phyloP scores from a whole-genome alignment of 2,797 vertebrate genomes.

The Orestias chungarensis region DNA sequence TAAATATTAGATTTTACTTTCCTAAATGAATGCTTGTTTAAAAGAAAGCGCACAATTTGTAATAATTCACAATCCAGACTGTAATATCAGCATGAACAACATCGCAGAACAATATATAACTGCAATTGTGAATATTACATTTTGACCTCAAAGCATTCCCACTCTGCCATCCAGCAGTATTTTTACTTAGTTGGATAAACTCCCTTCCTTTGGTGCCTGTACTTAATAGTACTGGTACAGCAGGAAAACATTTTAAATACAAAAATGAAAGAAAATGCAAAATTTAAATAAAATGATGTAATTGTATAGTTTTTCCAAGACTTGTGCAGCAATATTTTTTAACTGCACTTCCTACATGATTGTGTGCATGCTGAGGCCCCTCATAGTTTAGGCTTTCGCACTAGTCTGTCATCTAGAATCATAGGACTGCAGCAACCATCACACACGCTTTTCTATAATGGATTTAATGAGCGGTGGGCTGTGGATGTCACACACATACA shows the following conservation, averaged over 20 bases:
- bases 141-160: background rate
- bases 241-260: background rate
- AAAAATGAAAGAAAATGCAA: background rate
- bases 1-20: background rate
- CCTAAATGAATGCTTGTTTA: background rate
- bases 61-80: background rate
- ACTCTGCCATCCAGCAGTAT: background rate
- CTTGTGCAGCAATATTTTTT: slow-evolving; percentile 1
- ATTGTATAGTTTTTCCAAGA: background rate
- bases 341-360: slow-evolving; percentile 13
- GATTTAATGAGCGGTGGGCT: slow-evolving; percentile 75
- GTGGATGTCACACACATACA: slow-evolving; percentile 50
- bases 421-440: slow-evolving; percentile 69
- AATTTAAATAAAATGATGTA: background rate
- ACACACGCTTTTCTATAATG: slow-evolving; percentile 69
- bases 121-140: background rate
- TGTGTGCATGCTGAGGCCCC: slow-evolving; percentile 23
- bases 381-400: slow-evolving; percentile 55
- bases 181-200: background rate
- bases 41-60: background rate
- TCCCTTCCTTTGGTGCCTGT: background rate
- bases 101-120: background rate
- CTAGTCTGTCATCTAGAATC: slow-evolving; percentile 66
- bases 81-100: background rate
- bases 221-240: background rate